Percentiles rank a stretch among this genome's conserved stretches.
Evolutionary conservation across 2,113 vertebrate species (phyloP).

Genomic region (Gracilinanus agilis): DNA sequence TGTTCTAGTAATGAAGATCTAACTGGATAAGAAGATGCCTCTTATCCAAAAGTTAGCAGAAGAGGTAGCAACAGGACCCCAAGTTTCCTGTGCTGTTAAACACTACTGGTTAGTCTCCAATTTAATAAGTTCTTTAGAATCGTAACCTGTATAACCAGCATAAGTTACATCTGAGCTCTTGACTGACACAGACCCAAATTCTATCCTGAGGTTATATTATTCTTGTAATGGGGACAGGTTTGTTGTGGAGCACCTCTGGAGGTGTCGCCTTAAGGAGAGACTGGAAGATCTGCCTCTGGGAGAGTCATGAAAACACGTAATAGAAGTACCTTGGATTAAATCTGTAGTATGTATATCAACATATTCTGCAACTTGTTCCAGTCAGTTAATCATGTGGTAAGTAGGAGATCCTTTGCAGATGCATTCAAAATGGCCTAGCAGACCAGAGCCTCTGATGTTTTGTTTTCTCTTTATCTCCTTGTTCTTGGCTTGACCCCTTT

Average conservation of each 20-base stretch:
- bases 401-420: background rate
- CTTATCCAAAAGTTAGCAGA: background rate
- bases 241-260: background rate
- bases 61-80: background rate
- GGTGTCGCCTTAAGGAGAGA: background rate
- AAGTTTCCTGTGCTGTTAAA: background rate
- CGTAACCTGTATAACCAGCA: background rate
- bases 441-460: background rate
- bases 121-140: background rate
- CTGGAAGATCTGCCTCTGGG: background rate
- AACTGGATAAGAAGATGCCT: background rate
- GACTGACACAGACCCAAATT: background rate
- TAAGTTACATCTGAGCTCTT: background rate
- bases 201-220: background rate
- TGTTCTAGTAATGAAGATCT: slow-evolving; percentile 11
- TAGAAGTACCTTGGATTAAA: background rate
- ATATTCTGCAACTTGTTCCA: background rate
- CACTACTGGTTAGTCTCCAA: background rate
- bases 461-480: background rate
- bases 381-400: background rate
- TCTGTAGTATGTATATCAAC: background rate
- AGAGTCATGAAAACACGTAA: background rate
- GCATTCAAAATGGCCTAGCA: background rate
- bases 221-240: background rate
- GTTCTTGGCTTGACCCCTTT: background rate